A percentile compares a stretch with the other conserved stretches of the same genome.
Evolutionary conservation across 2,113 vertebrate species (phyloP).

Genomic region (Hassar affinis): DNA sequence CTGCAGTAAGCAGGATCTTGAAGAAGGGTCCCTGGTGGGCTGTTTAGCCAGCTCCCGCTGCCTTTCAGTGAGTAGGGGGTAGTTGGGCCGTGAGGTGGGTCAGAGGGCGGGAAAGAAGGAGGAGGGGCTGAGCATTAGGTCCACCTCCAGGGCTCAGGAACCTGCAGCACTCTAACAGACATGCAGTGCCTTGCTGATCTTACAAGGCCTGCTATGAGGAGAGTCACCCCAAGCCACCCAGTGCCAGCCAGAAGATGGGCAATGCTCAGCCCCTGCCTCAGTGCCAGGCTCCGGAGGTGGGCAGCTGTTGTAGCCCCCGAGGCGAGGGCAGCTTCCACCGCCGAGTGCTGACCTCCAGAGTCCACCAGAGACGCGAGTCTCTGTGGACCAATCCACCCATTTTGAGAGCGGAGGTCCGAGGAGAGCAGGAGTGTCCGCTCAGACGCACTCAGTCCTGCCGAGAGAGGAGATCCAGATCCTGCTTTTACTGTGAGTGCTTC

Average conservation of each 20-base stretch:
- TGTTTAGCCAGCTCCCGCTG: slow-evolving; percentile 56
- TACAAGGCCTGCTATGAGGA: slow-evolving; percentile 76
- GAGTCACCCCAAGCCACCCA: slow-evolving; percentile 63
- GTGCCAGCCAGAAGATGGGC: slow-evolving; percentile 73
- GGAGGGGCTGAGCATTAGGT: slow-evolving; percentile 51
- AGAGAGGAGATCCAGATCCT: slow-evolving; percentile 64
- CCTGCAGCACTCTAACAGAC: slow-evolving; percentile 78
- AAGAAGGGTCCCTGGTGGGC: slow-evolving; percentile 61
- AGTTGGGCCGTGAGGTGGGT: slow-evolving; percentile 55
- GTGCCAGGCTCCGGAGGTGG: slow-evolving; percentile 49
- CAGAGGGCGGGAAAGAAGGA: slow-evolving; percentile 56
- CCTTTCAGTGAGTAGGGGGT: slow-evolving; percentile 57
- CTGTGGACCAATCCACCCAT: slow-evolving; percentile 81
- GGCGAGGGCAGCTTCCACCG: slow-evolving; percentile 67
- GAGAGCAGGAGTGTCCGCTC: slow-evolving; percentile 47
- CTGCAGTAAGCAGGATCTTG: slow-evolving; percentile 8
- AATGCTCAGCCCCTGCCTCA: slow-evolving; percentile 69
- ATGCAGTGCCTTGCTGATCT: slow-evolving; percentile 80
- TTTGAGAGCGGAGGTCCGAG: slow-evolving; percentile 56
- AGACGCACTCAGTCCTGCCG: slow-evolving; percentile 48
- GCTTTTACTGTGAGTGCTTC: slow-evolving; percentile 45
- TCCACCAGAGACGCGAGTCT: slow-evolving; percentile 73
- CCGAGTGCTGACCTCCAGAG: slow-evolving; percentile 72
- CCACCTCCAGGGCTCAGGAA: slow-evolving; percentile 30
- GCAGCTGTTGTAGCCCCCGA: slow-evolving; percentile 44